Base-by-base conservation (phyloP, 64 coral and sea anemone genomes). In the Stylophora pistillata region DNA sequence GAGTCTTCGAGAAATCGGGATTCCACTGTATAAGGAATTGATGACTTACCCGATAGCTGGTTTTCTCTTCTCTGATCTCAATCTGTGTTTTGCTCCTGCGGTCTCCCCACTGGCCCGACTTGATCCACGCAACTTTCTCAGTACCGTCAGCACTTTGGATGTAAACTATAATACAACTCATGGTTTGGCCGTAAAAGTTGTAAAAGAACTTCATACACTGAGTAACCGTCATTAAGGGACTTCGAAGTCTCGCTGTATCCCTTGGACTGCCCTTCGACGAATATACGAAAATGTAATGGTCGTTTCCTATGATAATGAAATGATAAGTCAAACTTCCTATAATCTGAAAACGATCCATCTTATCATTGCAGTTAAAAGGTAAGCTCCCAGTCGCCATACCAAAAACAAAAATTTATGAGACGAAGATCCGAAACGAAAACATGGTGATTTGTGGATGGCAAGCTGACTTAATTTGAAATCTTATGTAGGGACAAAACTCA, bases 201-300 rank as follows among this genome's bases (percentile, higher is more conserved):
- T 88, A 87, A 23, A 72, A 88, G 32, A 92, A 92, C 31, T 62
- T 88, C 91, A 92, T 92, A 47, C 91, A 92, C 53, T 92, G 74
- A 5, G 76, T 74, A 13, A 85, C 91, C 2, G 53, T 74, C 74
- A 92, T 66, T 1, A 37, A 28, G 34, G 90, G 83, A 74, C 90
- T 78, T 20, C 21, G 23, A 16, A 92, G 85, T 58, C 76, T 77
- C 21, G 91, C 91, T 25, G 74, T 81, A 28, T 92, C 81, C 15
- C 82, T 72, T 33, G 58, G 20, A 3, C 26, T 26, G 20, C 28
- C 33, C 18, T 0, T 0, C 74, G 21, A 23, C 11, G 90, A 21
- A 21, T 87, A 15, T 64, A 56, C 71, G 58, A 78, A 92, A 26
- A 92, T 77, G 59, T 86, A 92, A 55, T 75, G 87, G 32, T 82